phyloP scores from a whole-genome alignment of 2,797 vertebrate genomes.

The Darevskia nairensis region DNA sequence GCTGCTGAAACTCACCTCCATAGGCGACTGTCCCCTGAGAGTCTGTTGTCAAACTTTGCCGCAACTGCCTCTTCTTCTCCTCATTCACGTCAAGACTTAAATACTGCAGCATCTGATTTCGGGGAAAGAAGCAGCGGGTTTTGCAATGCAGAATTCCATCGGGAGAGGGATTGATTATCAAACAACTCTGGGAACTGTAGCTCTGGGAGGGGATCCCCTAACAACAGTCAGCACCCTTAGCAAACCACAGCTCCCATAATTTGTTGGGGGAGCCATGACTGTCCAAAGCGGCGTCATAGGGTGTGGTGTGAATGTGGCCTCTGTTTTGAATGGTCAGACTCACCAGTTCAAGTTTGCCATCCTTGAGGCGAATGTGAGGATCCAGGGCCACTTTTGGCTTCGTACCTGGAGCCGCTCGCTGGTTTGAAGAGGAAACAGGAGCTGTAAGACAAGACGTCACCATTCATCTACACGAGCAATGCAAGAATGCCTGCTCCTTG shows the following conservation, averaged over 20 bases:
- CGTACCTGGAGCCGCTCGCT: constrained; percentile 67
- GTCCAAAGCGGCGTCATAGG: too few species aligned
- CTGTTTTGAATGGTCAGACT: constrained; percentile 49
- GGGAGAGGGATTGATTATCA: background rate
- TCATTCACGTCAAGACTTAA: constrained; percentile 86
- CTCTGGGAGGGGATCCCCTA: background rate
- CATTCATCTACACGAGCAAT: background rate
- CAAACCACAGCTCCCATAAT: too few species aligned
- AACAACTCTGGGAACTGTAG: background rate
- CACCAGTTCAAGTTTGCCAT: constrained; percentile 90
- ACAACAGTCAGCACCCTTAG: too few species aligned
- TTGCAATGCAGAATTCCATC: too few species aligned
- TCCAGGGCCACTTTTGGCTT: constrained; percentile 90
- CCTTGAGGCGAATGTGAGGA: constrained; percentile 88
- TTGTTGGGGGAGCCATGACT: too few species aligned
- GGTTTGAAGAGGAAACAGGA: constrained; percentile 61
- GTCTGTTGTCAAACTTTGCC: constrained; percentile 84
- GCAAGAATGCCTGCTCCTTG: background rate
- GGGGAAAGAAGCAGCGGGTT: background rate
- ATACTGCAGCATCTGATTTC: constrained; percentile 85
- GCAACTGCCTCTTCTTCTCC: constrained; percentile 85
- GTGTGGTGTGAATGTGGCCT: background rate
- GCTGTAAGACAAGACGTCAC: constrained; percentile 54
- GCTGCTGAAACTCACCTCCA: constrained; percentile 81
- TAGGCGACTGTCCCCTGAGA: constrained; percentile 90